These are phyloP conservation scores for Notothenia coriiceps DNA, from an alignment of 2,113 vertebrate species.

Conservation along the genomic window DNA sequence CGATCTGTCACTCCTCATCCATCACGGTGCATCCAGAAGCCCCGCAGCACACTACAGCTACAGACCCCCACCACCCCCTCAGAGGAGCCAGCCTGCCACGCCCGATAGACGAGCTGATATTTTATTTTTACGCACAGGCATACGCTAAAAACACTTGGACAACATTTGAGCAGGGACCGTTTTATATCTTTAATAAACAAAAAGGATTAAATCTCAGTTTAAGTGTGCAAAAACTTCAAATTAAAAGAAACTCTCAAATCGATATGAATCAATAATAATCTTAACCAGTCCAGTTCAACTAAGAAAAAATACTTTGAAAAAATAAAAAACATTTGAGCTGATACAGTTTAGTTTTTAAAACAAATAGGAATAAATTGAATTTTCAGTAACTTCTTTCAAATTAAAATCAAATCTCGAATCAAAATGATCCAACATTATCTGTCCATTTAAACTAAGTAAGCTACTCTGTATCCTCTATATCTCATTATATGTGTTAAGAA, in stretches of 20 bases:
- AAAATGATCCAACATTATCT: not conserved
- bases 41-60: constrained; percentile 64
- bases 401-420: too few relatives aligned
- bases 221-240: too few relatives aligned
- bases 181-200: not conserved
- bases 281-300: too few relatives aligned
- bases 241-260: too few relatives aligned
- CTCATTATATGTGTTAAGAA: not conserved
- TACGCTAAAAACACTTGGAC: not conserved
- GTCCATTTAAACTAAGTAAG: not conserved
- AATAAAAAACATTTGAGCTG: not conserved
- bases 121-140: constrained; percentile 54
- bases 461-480: not conserved
- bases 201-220: too few relatives aligned
- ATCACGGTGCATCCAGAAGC: constrained; percentile 78
- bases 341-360: not conserved
- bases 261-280: too few relatives aligned
- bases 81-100: constrained; percentile 70
- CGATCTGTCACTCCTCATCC: constrained; percentile 90
- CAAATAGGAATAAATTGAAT: not conserved
- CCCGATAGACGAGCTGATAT: constrained; percentile 71
- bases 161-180: not conserved
- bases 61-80: constrained; percentile 12
- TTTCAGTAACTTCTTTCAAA: not conserved
- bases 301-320: too few relatives aligned